These are phyloP conservation scores for Denticeps clupeoides DNA, from an alignment of 2,797 vertebrate species.

Conservation along the genomic window DNA sequence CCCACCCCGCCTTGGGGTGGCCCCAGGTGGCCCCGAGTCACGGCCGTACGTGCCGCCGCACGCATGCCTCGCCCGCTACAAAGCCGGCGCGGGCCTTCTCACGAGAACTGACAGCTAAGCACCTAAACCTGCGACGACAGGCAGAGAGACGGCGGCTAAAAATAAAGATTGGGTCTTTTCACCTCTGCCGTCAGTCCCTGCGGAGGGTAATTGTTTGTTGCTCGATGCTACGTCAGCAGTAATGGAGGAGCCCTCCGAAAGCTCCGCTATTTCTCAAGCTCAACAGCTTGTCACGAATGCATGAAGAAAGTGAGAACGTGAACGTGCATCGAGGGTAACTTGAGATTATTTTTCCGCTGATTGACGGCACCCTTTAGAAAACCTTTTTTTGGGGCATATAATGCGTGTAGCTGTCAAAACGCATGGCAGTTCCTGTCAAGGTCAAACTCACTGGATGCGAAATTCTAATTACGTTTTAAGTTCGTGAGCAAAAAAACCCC, in stretches of 20 bases:
- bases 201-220: neutral
- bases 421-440: slow-evolving; percentile 2
- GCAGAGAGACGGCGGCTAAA: neutral
- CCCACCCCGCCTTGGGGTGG: neutral
- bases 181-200: neutral
- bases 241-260: neutral
- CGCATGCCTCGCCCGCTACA: neutral
- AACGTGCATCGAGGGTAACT: neutral
- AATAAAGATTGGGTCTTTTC: neutral
- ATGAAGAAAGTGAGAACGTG: neutral
- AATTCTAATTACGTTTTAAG: slow-evolving; percentile 1
- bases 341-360: neutral
- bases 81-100: slow-evolving; percentile 1
- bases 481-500: slow-evolving; percentile 1
- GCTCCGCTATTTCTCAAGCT: neutral
- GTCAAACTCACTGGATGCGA: slow-evolving; percentile 1
- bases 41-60: neutral
- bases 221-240: neutral
- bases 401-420: too few species aligned
- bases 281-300: neutral
- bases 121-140: slow-evolving; percentile 34
- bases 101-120: slow-evolving; percentile 43
- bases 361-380: neutral
- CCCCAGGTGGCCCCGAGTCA: neutral
- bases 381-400: neutral